These are phyloP conservation scores for Drosophila austrosaltans DNA, from an alignment of 2,888 invertebrate genomes.

Conservation along the genomic window DNA sequence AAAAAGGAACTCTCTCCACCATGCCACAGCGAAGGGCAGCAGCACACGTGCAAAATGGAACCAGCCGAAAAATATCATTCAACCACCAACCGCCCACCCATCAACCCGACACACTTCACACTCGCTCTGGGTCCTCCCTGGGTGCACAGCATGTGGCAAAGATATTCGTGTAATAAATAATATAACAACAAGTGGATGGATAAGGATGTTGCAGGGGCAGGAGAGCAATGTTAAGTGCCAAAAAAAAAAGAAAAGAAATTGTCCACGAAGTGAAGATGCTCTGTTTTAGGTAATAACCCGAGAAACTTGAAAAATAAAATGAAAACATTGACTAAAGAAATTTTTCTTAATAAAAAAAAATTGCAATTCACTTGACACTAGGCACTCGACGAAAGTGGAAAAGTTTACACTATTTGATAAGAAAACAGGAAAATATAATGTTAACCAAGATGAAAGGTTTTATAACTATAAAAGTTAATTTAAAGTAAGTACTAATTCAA, in stretches of 20 bases:
- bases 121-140: constrained; percentile 10
- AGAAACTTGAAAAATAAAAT: neutral
- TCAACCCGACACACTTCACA: constrained; percentile 7
- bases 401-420: too few relatives aligned
- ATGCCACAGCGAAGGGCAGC: neutral
- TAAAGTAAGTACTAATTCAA: too few relatives aligned
- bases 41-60: constrained; percentile 36
- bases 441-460: too few relatives aligned
- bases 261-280: constrained; percentile 11
- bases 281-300: neutral
- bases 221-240: constrained; percentile 11
- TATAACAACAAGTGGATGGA: constrained; percentile 37
- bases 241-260: neutral
- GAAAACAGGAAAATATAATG: too few relatives aligned
- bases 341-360: neutral
- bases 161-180: constrained; percentile 54
- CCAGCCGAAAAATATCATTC: constrained; percentile 30
- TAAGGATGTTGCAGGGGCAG: neutral
- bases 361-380: too few relatives aligned
- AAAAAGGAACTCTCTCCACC: constrained; percentile 21
- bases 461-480: too few relatives aligned
- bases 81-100: constrained; percentile 25
- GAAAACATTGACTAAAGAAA: neutral
- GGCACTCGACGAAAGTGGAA: too few relatives aligned
- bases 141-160: constrained; percentile 48